A percentile compares a stretch with the other conserved stretches of the same genome.
phyloP scores from a whole-genome alignment of 2,797 vertebrate genomes.

The Anniella stebbinsi region DNA sequence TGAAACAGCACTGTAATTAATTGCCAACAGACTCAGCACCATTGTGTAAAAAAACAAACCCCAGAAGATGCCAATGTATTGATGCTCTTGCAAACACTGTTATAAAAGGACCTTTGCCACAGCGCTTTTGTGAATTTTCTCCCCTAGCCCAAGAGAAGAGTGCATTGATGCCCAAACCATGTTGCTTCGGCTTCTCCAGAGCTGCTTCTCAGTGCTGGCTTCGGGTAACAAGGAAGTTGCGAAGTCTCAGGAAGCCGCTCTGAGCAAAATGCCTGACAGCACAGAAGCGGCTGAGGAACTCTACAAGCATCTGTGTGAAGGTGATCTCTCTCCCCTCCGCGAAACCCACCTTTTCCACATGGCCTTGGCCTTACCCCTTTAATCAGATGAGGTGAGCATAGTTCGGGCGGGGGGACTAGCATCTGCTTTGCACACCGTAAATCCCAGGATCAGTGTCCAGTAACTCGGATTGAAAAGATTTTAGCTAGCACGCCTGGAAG shows the following conservation, averaged over 20 bases:
- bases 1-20: background rate
- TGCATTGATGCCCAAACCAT: conserved; percentile 89
- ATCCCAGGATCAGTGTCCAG: background rate
- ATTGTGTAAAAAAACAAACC: background rate
- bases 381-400: background rate
- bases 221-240: conserved; percentile 76
- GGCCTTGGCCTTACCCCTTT: background rate
- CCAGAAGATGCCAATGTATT: background rate
- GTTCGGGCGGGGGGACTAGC: background rate
- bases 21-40: background rate
- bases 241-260: conserved; percentile 65
- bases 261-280: conserved; percentile 67
- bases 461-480: background rate
- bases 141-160: conserved; percentile 83
- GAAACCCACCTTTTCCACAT: background rate
- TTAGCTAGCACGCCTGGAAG: background rate
- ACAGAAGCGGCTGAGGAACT: conserved; percentile 86
- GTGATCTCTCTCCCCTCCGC: conserved; percentile 73
- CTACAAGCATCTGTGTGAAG: conserved; percentile 90
- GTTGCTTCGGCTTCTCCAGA: conserved; percentile 93
- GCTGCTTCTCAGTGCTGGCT: conserved; percentile 90
- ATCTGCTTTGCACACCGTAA: background rate
- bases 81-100: background rate
- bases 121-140: conserved; percentile 12
- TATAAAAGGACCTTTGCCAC: no score